Conservation (phyloP, 2,888 invertebrate species). For the Eucriotettix oculatus region DNA sequence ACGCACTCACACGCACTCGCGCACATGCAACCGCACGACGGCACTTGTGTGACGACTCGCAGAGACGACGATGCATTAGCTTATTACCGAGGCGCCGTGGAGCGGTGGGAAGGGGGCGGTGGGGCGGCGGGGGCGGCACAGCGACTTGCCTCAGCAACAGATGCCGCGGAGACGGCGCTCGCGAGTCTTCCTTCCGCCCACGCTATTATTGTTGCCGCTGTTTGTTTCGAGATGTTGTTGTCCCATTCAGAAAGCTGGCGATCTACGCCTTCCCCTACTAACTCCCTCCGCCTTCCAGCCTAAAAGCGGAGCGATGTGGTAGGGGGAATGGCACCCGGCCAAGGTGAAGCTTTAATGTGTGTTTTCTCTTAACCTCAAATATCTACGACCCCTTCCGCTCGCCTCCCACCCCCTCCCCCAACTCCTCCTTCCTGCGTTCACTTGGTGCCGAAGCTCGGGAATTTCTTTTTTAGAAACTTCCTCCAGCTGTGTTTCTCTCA, state of each 20-base stretch:
- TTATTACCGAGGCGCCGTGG: not conserved
- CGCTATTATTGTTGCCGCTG: not conserved
- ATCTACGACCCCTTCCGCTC: not conserved
- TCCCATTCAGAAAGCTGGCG: not conserved
- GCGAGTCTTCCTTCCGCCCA: not conserved
- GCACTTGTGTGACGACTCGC: not conserved
- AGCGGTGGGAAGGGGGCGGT: not conserved
- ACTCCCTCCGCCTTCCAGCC: too few species aligned
- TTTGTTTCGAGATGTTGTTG: too few species aligned
- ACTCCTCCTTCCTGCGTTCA: too few species aligned
- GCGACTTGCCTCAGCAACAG: slow-evolving; percentile 1
- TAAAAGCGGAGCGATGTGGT: not conserved
- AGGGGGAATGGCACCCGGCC: slow-evolving; percentile 4
- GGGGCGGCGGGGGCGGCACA: not conserved
- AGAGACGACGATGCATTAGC: not conserved
- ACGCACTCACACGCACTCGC: not conserved
- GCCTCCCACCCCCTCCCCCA: not conserved
- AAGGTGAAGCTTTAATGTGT: slow-evolving; percentile 3
- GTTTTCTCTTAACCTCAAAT: slow-evolving; percentile 6
- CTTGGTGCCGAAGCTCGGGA: too few species aligned
- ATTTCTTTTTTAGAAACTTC: too few species aligned
- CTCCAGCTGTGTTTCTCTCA: too few species aligned
- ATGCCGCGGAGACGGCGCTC: not conserved
- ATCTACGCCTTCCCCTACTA: not conserved
- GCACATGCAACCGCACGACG: not conserved